phyloP scores from a whole-genome alignment of 2,113 vertebrate genomes.

The Phodopus roborovskii region DNA sequence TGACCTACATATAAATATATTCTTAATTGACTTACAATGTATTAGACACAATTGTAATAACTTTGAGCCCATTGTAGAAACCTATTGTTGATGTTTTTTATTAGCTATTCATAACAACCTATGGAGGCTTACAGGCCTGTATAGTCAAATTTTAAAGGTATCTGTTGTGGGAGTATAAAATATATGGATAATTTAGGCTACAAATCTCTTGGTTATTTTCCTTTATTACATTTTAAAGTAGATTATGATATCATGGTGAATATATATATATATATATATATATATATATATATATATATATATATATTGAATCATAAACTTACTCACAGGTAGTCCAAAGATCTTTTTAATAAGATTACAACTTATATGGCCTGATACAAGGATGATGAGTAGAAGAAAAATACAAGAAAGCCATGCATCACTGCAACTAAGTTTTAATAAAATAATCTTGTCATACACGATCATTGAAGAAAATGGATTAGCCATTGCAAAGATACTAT shows the following conservation, averaged over 20 bases:
- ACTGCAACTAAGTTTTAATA: background rate
- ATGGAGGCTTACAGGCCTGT: background rate
- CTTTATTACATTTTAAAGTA: background rate
- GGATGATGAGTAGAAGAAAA: background rate
- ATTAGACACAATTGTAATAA: background rate
- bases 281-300: no score
- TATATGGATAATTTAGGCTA: background rate
- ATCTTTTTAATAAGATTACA: background rate
- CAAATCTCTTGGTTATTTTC: background rate
- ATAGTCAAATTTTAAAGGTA: background rate
- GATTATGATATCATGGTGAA: background rate
- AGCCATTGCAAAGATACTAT: background rate
- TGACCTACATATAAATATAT: background rate
- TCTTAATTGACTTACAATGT: background rate
- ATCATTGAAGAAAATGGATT: background rate
- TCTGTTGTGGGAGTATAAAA: background rate
- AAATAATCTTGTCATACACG: background rate
- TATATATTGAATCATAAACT: conserved; percentile 13
- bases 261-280: background rate
- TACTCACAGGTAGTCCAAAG: background rate
- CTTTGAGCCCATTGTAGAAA: background rate
- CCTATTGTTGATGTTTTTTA: no score
- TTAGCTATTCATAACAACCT: no score
- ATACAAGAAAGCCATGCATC: background rate
- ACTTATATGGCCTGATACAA: background rate